Percentiles rank a stretch among this genome's conserved stretches.
Conservation (phyloP, 2,888 invertebrate genomes). For the Orchestes rusci region DNA sequence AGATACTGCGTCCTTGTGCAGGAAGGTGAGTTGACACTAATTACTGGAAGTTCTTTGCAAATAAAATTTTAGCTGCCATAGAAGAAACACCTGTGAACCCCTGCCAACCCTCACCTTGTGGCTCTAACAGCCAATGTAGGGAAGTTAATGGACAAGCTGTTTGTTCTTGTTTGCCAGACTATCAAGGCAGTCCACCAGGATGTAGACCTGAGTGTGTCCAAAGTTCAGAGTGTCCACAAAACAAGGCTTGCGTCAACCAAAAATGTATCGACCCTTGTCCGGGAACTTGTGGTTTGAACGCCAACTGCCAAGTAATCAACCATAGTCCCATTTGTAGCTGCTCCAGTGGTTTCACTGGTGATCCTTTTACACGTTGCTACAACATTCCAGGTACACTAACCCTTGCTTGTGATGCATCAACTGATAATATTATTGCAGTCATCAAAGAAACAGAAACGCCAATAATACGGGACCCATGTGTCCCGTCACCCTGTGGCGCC, state of each 20-base stretch:
- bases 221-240: conserved; percentile 72
- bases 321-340: conserved; percentile 80
- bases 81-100: conserved; percentile 47
- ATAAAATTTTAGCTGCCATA: conserved; percentile 23
- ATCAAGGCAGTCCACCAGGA: conserved; percentile 68
- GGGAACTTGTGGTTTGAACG: conserved; percentile 71
- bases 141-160: conserved; percentile 65
- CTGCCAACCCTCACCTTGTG: conserved; percentile 73
- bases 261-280: conserved; percentile 77
- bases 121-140: conserved; percentile 73
- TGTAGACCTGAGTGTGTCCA: conserved; percentile 79
- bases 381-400: conserved; percentile 46
- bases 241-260: conserved; percentile 72
- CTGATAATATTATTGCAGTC: too few species aligned
- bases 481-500: conserved; percentile 73
- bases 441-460: conserved; percentile 24
- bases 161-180: conserved; percentile 67
- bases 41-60: background rate
- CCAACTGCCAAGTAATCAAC: conserved; percentile 71
- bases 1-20: conserved; percentile 49
- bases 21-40: conserved; percentile 26
- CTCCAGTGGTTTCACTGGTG: conserved; percentile 63
- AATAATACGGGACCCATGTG: conserved; percentile 56
- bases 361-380: conserved; percentile 71
- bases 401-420: too few species aligned